Conservation (phyloP, 2,797 vertebrate species). For the Erithacus rubecula region DNA sequence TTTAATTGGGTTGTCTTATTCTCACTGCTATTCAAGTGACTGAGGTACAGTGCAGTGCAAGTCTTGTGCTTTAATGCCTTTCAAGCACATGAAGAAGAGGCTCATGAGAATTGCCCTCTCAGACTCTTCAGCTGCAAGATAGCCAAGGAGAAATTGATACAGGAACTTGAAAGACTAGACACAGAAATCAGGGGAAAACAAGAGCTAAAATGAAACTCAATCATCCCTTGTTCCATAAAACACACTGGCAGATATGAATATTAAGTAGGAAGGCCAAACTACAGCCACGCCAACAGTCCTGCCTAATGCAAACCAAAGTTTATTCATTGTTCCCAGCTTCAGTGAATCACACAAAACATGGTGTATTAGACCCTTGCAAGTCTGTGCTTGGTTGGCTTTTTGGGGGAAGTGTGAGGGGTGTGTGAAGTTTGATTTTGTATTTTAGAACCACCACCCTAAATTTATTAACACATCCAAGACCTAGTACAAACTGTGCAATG, state of each 20-base stretch:
- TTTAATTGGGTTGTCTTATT: not conserved
- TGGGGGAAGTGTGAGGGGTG: too few species aligned
- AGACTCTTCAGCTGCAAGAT: not conserved
- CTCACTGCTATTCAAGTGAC: not conserved
- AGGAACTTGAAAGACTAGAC: not conserved
- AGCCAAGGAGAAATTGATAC: not conserved
- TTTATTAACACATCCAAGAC: not conserved
- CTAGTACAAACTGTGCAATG: not conserved
- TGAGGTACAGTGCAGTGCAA: not conserved
- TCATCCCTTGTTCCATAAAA: not conserved
- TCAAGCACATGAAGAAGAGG: not conserved
- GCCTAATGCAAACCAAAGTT: not conserved
- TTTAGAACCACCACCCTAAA: not conserved
- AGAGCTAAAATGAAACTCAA: not conserved
- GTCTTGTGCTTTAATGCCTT: not conserved
- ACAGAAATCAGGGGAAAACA: not conserved
- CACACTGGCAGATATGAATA: not conserved
- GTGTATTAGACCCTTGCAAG: not conserved
- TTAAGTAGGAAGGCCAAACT: not conserved
- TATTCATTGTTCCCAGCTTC: not conserved
- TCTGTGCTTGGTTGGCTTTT: not conserved
- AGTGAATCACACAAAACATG: not conserved
- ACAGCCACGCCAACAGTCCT: not conserved
- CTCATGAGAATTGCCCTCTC: not conserved
- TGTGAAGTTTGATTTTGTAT: not conserved